These are phyloP conservation scores for Pristionchus japonicus DNA, from an alignment of 2,888 invertebrate species.

Conservation along the genomic window DNA sequence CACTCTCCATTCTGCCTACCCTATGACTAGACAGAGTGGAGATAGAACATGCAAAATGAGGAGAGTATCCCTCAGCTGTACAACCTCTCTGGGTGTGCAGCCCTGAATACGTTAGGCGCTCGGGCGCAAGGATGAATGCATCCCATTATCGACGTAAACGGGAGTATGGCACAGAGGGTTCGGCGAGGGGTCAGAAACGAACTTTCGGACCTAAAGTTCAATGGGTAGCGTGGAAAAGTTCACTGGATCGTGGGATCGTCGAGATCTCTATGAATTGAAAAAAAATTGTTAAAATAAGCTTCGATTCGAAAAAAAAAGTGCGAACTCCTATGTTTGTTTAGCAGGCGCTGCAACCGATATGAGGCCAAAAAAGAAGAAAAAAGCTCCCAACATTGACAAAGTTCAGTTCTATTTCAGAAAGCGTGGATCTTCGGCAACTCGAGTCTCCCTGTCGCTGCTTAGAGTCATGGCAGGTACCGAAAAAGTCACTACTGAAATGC, in stretches of 20 bases:
- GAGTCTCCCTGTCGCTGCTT: not conserved
- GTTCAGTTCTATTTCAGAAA: not conserved
- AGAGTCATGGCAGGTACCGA: constrained; percentile 16
- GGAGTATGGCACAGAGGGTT: not conserved
- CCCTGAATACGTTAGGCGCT: constrained; percentile 22
- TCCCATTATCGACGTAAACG: not conserved
- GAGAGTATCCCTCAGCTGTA: not conserved
- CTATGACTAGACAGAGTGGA: too few relatives aligned
- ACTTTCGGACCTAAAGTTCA: not conserved
- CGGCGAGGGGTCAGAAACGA: not conserved
- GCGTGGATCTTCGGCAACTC: not conserved
- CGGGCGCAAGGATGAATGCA: not conserved
- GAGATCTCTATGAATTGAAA: not conserved
- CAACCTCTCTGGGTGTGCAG: not conserved
- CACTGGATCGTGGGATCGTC: not conserved
- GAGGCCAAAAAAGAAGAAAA: too few relatives aligned
- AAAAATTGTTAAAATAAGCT: too few relatives aligned
- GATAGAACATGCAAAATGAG: not conserved
- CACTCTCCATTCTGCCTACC: too few relatives aligned
- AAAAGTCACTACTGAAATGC: not conserved
- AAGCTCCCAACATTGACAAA: too few relatives aligned
- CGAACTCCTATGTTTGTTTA: too few relatives aligned
- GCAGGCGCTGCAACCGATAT: too few relatives aligned
- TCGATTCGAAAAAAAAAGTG: too few relatives aligned
- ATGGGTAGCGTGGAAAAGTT: not conserved